phyloP scores from a whole-genome alignment of 2,797 vertebrate species.

The Lacerta viridis region DNA sequence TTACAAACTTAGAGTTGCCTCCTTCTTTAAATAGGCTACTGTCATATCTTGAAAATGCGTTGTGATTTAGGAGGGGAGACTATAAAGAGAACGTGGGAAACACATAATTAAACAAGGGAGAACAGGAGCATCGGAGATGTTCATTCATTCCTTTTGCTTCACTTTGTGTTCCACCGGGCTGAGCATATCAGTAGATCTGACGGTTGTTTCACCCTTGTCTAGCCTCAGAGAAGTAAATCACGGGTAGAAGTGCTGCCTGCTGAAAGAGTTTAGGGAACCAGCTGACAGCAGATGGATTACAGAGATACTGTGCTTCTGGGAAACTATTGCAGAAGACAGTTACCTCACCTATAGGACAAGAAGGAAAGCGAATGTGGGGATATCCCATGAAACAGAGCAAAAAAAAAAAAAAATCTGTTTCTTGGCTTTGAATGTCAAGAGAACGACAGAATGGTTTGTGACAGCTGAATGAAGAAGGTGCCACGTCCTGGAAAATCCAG shows the following conservation, averaged over 20 bases:
- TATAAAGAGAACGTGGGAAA: background rate
- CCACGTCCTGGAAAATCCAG: background rate
- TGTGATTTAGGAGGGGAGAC: background rate
- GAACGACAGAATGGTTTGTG: background rate
- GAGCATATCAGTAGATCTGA: background rate
- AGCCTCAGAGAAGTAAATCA: slow-evolving; percentile 6
- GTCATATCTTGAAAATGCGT: background rate
- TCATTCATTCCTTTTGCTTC: background rate
- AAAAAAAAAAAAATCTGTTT: background rate
- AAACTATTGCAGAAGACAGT: background rate
- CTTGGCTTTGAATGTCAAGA: background rate
- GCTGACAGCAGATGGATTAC: background rate
- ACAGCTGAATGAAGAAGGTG: background rate
- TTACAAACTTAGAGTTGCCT: background rate
- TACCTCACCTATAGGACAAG: background rate
- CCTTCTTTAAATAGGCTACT: background rate
- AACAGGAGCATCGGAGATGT: background rate
- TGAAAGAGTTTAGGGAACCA: background rate
- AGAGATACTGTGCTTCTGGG: background rate
- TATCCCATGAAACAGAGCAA: background rate
- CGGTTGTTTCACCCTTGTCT: background rate
- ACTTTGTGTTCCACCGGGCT: background rate
- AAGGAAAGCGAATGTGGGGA: background rate
- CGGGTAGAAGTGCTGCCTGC: background rate
- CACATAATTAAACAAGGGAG: background rate